Evolutionary conservation across 2,888 invertebrate genomes (phyloP), one percentile per base, ranked within the genome.

Genomic region (Acrobasis suavella): DNA sequence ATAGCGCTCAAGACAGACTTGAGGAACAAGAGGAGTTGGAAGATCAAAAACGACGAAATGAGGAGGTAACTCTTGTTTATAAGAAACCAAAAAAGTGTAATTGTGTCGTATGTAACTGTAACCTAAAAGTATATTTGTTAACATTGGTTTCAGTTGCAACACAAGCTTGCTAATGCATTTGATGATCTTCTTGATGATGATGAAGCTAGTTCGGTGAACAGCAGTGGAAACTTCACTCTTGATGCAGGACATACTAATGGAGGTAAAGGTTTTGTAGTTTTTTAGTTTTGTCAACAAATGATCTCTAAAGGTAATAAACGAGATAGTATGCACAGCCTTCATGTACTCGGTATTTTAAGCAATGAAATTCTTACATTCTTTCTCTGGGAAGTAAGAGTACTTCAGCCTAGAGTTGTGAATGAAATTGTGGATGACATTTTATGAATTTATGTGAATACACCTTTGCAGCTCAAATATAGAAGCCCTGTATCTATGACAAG

Each of bases 21-120:
- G 95, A 95, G 67, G 95, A 95, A 72, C 94, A 94, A 74, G 96
- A 96, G 73, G 95, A 94, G 67, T 72, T 94, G 1, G 95, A 95
- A 81, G 96, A 96, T 78, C 93, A 94, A 77, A 94, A 94, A 74
- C 91, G 95, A 64, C 93, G 95, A 42, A 91, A 95, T 69, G 94
- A 94, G 78, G 96, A 96, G 93, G 96, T 96, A 81, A 68, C 51
- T 64, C 39, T 14, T 46, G 2, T 14, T 42, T 3, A 1, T 7
- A 46, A 46, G 32, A 32, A 2, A 0, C 5, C 32, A 32, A 7
- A 32, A 5, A 32, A 32, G 32, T 32, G 1, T 1, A 32, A 32
- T 7, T 16, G 9, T 17, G 0, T 15, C 9, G 50, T 50, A 50
- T 50, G 9, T 17, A 16, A 50, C 32, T 14, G 14, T 22, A 52